These are phyloP conservation scores for Drosophila malerkotliana DNA, from an alignment of 1,140 invertebrate genomes.

Conservation along the genomic window DNA sequence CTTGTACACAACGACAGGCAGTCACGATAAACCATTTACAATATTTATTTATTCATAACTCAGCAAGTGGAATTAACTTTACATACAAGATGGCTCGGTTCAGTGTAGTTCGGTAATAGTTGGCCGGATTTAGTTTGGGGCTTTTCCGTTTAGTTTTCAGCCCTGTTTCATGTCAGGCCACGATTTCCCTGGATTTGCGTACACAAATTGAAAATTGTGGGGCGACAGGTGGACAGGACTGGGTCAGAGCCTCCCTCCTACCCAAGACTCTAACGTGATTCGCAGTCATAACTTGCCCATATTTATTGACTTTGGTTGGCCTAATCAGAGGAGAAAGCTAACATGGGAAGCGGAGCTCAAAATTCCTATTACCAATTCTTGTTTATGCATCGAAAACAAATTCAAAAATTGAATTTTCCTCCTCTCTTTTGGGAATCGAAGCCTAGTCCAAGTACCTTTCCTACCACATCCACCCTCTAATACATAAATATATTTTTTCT, in stretches of 20 bases:
- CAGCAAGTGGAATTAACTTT: constrained; percentile 51
- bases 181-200: constrained; percentile 66
- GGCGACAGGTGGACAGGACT: constrained; percentile 45
- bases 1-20: constrained; percentile 61
- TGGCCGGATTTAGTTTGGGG: constrained; percentile 33
- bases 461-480: background rate
- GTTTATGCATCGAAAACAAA: constrained; percentile 75
- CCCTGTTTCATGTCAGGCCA: constrained; percentile 64
- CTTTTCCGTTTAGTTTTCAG: constrained; percentile 27
- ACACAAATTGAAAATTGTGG: constrained; percentile 48
- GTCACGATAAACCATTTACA: constrained; percentile 78
- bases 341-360: background rate
- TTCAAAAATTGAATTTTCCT: constrained; percentile 48
- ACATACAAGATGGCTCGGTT: constrained; percentile 47
- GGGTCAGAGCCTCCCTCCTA: background rate
- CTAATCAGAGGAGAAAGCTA: constrained; percentile 45
- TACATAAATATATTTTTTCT: background rate
- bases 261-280: constrained; percentile 59
- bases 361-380: constrained; percentile 48
- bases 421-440: constrained; percentile 45
- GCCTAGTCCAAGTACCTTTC: constrained; percentile 3
- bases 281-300: constrained; percentile 66
- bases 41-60: constrained; percentile 82
- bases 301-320: constrained; percentile 65
- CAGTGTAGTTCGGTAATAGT: constrained; percentile 53